Evolutionary conservation across 1,140 invertebrate genomes (phyloP).

Genomic region (Aplysia californica): DNA sequence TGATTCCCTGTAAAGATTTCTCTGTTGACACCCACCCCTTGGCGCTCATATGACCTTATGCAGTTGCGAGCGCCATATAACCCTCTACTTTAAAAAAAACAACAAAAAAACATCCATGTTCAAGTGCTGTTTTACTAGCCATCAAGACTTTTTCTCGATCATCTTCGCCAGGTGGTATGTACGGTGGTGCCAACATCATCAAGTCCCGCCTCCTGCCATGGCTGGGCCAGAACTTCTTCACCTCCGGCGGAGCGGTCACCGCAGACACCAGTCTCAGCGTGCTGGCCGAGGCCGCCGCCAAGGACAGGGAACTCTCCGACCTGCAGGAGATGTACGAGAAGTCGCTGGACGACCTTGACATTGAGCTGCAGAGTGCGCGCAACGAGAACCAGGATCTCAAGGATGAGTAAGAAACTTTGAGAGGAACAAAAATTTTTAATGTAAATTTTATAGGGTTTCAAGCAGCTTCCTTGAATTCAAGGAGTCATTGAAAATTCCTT

Average conservation of each 20-base stretch:
- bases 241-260: slow-evolving; percentile 53
- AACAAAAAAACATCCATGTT: too few species aligned
- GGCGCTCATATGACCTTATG: too few species aligned
- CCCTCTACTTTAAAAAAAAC: too few species aligned
- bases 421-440: background rate
- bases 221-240: slow-evolving; percentile 62
- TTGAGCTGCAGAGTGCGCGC: slow-evolving; percentile 52
- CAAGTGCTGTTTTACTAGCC: too few species aligned
- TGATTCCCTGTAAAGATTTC: too few species aligned
- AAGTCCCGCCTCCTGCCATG: slow-evolving; percentile 63
- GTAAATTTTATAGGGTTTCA: background rate
- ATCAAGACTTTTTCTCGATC: too few species aligned
- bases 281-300: slow-evolving; percentile 56
- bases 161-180: slow-evolving; percentile 64
- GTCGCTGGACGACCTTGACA: slow-evolving; percentile 58
- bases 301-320: slow-evolving; percentile 60
- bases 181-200: slow-evolving; percentile 64
- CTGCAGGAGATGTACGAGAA: slow-evolving; percentile 65
- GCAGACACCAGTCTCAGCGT: slow-evolving; percentile 58
- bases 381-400: slow-evolving; percentile 60
- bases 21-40: too few species aligned
- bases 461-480: too few species aligned
- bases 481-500: too few species aligned
- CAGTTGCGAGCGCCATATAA: too few species aligned
- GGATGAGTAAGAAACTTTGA: slow-evolving; percentile 60